Base-by-base conservation (phyloP, 2,888 invertebrate species). In the Macrosiphum euphorbiae region DNA sequence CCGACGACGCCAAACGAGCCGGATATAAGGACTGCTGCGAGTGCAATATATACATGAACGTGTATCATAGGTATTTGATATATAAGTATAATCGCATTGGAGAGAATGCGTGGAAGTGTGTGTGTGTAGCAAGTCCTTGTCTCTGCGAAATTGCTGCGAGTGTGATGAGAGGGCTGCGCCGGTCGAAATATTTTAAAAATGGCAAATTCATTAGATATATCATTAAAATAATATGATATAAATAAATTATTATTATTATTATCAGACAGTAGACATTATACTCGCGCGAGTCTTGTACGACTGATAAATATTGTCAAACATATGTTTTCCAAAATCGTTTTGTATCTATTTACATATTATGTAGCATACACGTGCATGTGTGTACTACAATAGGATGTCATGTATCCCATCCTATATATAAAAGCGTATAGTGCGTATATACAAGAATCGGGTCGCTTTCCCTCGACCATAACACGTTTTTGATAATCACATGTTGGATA, bases 1-100 rank as follows among this genome's bases (percentile, higher is more conserved):
- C 28, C 50, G 84, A 41, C 91, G 55, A 91, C 78, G 78, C 88
- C 88, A 44, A 92, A 78, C 58, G 85, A 94, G 94, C 94, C 94
- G 94, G 94, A 94, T 90, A 90, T 90, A 67, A 90, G 67, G 28
- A 35, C 90, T 47, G 26, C 86, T 47, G 26, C 91, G 28, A 47
- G 35, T 20, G 35, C 20, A 20, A 20, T 35, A 78, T 44, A 44
- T 7, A 44, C 35, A 24, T 10, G 58, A 1, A n/a, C 88, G 88
- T 55, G 20, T 20, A 58, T 10, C 35, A 41, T 88, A 61, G 8
- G 26, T 28, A 86, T 89, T 24, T 52, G 26, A 88, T 44, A 50
- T 44, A 44, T 28, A 8, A 24, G 58, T 28, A 58, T 11, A 78
- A 52, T 67, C 11, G 26, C 41, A 78, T 35, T 24, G 35, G 26